Evolutionary conservation across 2,797 vertebrate species (phyloP).

Genomic region (Moxostoma hubbsi): DNA sequence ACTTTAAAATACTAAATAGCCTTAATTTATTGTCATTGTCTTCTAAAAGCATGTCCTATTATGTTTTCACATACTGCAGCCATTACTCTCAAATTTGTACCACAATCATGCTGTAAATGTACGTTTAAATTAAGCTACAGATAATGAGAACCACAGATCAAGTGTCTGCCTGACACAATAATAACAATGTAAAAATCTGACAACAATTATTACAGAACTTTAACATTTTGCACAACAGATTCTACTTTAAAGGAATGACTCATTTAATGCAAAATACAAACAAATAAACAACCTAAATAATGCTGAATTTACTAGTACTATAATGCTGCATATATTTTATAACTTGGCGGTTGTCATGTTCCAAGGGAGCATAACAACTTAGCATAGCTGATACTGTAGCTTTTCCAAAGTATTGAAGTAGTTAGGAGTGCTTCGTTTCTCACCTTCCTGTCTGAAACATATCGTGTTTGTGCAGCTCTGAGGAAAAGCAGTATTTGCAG

Average conservation of each 20-base stretch:
- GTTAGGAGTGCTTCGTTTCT: neutral
- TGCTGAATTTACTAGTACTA: no score
- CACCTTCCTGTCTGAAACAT: slow-evolving; percentile 11
- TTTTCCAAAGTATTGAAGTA: neutral
- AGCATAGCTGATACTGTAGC: no score
- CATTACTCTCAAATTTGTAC: slow-evolving; percentile 61
- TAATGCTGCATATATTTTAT: no score
- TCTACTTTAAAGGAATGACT: no score
- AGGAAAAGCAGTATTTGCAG: slow-evolving; percentile 32
- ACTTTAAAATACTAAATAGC: slow-evolving; percentile 65
- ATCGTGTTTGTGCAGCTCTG: slow-evolving; percentile 15
- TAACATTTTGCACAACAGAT: no score
- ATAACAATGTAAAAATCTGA: no score
- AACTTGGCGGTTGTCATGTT: no score
- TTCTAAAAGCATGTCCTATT: slow-evolving; percentile 10
- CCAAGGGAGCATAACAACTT: no score
- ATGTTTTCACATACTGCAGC: slow-evolving; percentile 35
- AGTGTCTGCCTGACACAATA: slow-evolving; percentile 24
- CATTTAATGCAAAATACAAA: no score
- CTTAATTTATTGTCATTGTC: slow-evolving; percentile 14
- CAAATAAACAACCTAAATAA: no score
- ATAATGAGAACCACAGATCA: slow-evolving; percentile 60
- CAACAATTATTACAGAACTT: no score
- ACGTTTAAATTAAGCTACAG: slow-evolving; percentile 65
- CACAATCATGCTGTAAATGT: slow-evolving; percentile 70